Base-by-base conservation (phyloP, 2,888 invertebrate species). In the Drosophila ustulata region DNA sequence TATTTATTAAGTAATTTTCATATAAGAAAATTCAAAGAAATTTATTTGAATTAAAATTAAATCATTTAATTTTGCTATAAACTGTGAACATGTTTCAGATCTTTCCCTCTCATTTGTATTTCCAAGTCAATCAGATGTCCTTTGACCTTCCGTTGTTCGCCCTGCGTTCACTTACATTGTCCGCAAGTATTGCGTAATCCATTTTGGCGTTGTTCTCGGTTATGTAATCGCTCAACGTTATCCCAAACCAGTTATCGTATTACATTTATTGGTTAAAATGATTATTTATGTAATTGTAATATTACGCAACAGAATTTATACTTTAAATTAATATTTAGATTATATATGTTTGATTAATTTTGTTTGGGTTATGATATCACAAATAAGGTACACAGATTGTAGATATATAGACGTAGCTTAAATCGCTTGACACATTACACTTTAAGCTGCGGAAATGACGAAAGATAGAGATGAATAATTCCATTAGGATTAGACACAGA, bases 301-400 rank as follows among this genome's bases (percentile, higher is more conserved):
- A 68, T 69, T 69, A 74, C 43, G 58, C 66, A 78, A 78, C 76
- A 63, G 26, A 77, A 78, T 11, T 47, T 57, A 69, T 66, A 68
- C n/a, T 68, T 75, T 56, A 58, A 73, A 61, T 68, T n/a, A 63
- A 37, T 63, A 8, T 28, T 32, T 37, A 23, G 18, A 13, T 58
- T 51, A 9, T 62, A 28, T 55, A 34, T 34, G 26, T 9, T 30
- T 43, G 8, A 13, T 32, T 26, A 18, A 18, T 18, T 51, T 23
- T 37, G 30, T 65, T 65, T 84, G 51, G 71, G 80, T 87, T 87
- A 87, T 80, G 77, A 81, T 88, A 89, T 90, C 90, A 90, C 88
- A 90, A 88, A 88, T 73, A 83, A 89, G 88, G 88, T 88, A 90
- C 89, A 81, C 86, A 77, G 83, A 85, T 89, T 71, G 71, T 71